Conservation (phyloP, 2,797 vertebrate species). For the Mastacembelus armatus region DNA sequence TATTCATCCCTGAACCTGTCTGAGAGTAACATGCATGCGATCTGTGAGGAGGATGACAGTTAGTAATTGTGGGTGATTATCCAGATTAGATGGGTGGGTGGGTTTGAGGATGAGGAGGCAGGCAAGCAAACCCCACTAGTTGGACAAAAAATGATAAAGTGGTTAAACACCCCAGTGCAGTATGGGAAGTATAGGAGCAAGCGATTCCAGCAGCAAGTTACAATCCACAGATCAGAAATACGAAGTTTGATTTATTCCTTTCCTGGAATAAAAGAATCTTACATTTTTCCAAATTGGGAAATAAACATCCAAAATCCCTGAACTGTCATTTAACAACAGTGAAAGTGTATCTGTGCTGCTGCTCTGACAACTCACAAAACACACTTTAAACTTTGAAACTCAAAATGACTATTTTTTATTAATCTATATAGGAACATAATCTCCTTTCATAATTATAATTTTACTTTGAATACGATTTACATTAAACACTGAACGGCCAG, state of each 20-base stretch:
- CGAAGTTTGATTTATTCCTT: neutral
- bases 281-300: neutral
- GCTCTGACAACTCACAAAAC: constrained; percentile 33
- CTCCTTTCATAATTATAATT: no score
- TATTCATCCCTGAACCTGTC: constrained; percentile 23
- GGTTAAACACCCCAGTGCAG: constrained; percentile 45
- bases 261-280: neutral
- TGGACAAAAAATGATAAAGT: constrained; percentile 34
- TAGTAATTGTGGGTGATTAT: constrained; percentile 59
- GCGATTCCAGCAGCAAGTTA: constrained; percentile 80
- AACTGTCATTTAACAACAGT: constrained; percentile 64
- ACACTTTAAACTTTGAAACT: neutral
- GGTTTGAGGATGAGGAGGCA: constrained; percentile 23
- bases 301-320: constrained; percentile 51
- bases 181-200: constrained; percentile 73
- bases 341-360: constrained; percentile 47
- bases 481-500: neutral
- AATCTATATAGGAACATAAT: neutral
- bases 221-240: constrained; percentile 67
- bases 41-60: constrained; percentile 54
- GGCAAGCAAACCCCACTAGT: no score
- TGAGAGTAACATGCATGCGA: constrained; percentile 62
- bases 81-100: constrained; percentile 24
- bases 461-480: neutral
- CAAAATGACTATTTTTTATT: neutral